Evolutionary conservation across 2,113 vertebrate genomes (phyloP), one percentile per base, ranked within the genome.

Genomic region (Thymallus thymallus): DNA sequence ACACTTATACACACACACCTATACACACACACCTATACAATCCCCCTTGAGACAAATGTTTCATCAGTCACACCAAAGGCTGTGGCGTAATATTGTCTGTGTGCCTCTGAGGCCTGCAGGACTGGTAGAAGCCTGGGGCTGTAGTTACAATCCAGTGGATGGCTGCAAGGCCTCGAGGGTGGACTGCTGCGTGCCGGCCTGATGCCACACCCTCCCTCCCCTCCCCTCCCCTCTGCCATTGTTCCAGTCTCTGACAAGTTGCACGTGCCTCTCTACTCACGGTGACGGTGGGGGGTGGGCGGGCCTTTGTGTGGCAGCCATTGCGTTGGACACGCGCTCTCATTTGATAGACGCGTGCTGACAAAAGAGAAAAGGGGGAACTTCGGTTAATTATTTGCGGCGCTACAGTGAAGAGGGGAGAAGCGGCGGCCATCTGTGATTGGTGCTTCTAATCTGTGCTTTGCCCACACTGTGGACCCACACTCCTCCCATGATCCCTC

Each of bases 381-480:
- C 82, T 80, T 58, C 85, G 91, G 88, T 87, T 80, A 88, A 89
- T 91, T 90, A 79, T 92, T 83, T 84, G 48, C 10, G 71, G 7
- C 76, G 84, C 22, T 84, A 77, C 68, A 70, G 77, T 91, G 88
- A 90, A 91, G 93, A 92, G 88, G 88, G 84, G 85, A 90, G 90
- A 88, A 85, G 81, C 84, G 83, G 80, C 84, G 84, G 73, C 93
- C 94, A 94, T 94, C 93, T 94, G 93, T 92, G 91, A 88, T 90
- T 87, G 80, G 65, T 85, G 88, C 89, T 84, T 86, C 87, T 87
- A 88, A 92, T 91, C 89, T 86, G 84, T 75, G 16, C 30, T 45
- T 41, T 41, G 56, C 41, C 46, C 35, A 55, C 13, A 66, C 29
- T n/a, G 30, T n/a, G 32, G 30, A 32, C 20, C 26, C 30, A 32